Percentiles rank a stretch among this genome's conserved stretches.
Evolutionary conservation across 2,797 vertebrate genomes (phyloP).

Genomic region (Sebastes ruberrimus): DNA sequence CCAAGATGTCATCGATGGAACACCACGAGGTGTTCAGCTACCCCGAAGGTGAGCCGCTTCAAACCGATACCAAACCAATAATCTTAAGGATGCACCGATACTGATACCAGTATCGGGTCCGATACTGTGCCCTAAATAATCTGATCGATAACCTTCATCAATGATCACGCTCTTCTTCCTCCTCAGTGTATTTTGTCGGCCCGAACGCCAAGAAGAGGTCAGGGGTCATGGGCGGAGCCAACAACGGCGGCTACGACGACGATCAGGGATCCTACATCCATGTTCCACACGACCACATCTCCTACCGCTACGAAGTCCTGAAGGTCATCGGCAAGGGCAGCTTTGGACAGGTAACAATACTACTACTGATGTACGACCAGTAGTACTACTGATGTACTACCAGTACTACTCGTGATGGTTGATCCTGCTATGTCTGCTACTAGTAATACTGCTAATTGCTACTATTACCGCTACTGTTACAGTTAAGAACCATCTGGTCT

Average conservation of each 20-base stretch:
- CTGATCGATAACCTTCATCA: not conserved
- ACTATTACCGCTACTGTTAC: too few species aligned
- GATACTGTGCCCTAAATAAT: too few species aligned
- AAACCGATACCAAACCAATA: too few species aligned
- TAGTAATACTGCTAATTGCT: too few species aligned
- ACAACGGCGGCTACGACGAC: constrained; percentile 95
- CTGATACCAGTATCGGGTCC: too few species aligned
- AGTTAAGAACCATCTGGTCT: not conserved
- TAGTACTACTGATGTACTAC: not conserved
- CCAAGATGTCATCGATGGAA: constrained; percentile 93
- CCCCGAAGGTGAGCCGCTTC: constrained; percentile 79
- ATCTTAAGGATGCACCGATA: too few species aligned
- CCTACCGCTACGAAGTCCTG: constrained; percentile 96
- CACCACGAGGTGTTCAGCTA: constrained; percentile 97
- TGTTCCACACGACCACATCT: constrained; percentile 95
- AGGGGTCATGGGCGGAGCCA: constrained; percentile 92
- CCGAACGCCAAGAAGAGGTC: constrained; percentile 95
- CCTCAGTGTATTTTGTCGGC: constrained; percentile 89
- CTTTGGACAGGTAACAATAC: constrained; percentile 91
- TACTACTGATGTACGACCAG: too few species aligned
- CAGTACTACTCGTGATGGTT: too few species aligned
- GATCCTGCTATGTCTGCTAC: too few species aligned
- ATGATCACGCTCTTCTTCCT: not conserved
- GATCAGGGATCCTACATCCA: constrained; percentile 99
- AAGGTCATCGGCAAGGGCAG: constrained; percentile 99